Percentiles rank a stretch among this genome's conserved stretches.
These are phyloP conservation scores for Cacoxenus indagator DNA, from an alignment of 2,888 invertebrate genomes.

Conservation along the genomic window DNA sequence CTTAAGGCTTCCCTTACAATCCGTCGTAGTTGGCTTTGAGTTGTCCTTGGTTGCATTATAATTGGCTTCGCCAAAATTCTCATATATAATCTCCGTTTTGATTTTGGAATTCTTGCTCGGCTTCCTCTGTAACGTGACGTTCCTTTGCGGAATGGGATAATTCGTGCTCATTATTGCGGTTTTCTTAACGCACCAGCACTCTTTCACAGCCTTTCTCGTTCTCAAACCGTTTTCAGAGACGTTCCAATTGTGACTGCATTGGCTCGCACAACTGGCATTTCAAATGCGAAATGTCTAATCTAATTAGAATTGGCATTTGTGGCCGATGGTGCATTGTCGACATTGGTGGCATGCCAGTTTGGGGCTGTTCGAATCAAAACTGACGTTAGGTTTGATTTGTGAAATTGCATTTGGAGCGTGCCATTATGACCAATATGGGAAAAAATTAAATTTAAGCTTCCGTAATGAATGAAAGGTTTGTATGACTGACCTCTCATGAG, in stretches of 20 bases:
- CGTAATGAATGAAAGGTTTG: too few species aligned
- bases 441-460: too few species aligned
- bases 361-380: not conserved
- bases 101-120: not conserved
- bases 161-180: constrained; percentile 3
- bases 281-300: not conserved
- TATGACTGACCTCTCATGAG: too few species aligned
- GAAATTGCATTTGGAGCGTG: not conserved
- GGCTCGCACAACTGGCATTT: not conserved
- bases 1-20: not conserved
- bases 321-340: not conserved
- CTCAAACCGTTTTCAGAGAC: not conserved
- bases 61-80: constrained; percentile 13
- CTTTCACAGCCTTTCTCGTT: not conserved
- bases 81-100: constrained; percentile 14
- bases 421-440: not conserved
- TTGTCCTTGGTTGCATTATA: not conserved
- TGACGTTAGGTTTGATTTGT: constrained; percentile 4
- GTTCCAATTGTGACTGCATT: constrained; percentile 11
- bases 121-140: not conserved
- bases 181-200: not conserved
- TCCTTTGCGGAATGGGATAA: not conserved
- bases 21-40: not conserved
- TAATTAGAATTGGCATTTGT: constrained; percentile 19
- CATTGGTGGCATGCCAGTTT: not conserved